Base-by-base conservation (phyloP, 2,888 invertebrate genomes). In the Mylabris sibirica region DNA sequence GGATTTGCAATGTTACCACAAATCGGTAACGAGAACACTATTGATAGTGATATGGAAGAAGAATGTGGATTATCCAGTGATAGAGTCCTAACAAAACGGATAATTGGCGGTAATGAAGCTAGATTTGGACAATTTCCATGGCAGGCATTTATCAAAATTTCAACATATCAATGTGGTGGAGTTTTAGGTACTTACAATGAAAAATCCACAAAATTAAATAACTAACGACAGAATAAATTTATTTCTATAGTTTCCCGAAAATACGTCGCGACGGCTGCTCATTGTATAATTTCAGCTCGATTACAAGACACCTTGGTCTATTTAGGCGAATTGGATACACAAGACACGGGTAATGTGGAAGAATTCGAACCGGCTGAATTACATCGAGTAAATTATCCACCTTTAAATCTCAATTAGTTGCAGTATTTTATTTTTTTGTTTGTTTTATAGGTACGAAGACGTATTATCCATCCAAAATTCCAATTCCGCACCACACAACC, bases 71-170 rank as follows among this genome's bases (percentile, higher is more conserved):
- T 92, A 14, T 90, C 93, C 0, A 86, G 89, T 1, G 86, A 85
- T 79, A 84, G 79, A 72, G 78, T 75, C 75, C 87, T 90, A 24
- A 90, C 91, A 79, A 93, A 93, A 81, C 86, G 94, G 63, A 94
- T 95, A 70, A 93, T 95, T 57, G 95, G 95, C 0, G 94, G 95
- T 0, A 86, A 92, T 3, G 92, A 93, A 74, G 94, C 94, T 0
- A 86, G 88, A 74, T 93, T 89, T 77, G 92, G 90, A 0, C 93
- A 93, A 85, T 93, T 93, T 79, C 94, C 95, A 0, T 95, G 94
- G 94, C 94, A 94, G 81, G 93, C 93, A 0, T 94, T 94, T 77
- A 92, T 95, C 71, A 89, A 94, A 79, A 93, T 94, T 75, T 90
- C 91, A 0, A 91, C 93, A 75, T 94, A 91, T 79, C 94, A 94